A percentile compares a stretch with the other conserved stretches of the same genome.
Conservation (phyloP, 2,113 vertebrate species). For the Donacobius atricapilla region DNA sequence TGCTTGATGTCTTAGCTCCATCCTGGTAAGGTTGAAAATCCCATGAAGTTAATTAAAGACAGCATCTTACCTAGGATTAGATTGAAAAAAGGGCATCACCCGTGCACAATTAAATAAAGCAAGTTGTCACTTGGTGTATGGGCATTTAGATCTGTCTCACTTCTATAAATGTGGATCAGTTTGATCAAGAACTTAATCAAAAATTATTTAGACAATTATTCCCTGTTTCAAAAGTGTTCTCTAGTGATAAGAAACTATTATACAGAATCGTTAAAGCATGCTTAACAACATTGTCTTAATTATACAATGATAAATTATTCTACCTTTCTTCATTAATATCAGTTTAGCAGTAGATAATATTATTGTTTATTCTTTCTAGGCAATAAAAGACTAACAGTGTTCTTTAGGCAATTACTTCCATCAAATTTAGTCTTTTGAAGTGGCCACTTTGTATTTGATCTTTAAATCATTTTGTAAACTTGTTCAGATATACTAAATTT, state of each 20-base stretch:
- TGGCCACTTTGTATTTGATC: slow-evolving; percentile 54
- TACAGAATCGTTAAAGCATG: slow-evolving; percentile 72
- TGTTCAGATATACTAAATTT: slow-evolving; percentile 57
- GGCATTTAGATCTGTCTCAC: neutral
- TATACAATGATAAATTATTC: slow-evolving; percentile 75
- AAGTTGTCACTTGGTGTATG: neutral
- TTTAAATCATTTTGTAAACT: slow-evolving; percentile 57
- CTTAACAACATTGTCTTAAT: slow-evolving; percentile 73
- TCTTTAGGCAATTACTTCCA: slow-evolving; percentile 63
- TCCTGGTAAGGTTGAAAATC: neutral
- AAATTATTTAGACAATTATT: slow-evolving; percentile 61
- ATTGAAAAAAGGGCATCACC: neutral
- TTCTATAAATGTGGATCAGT: slow-evolving; percentile 41
- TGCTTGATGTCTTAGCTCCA: neutral
- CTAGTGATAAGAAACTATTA: slow-evolving; percentile 70
- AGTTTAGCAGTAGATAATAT: slow-evolving; percentile 67
- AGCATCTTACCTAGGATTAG: neutral
- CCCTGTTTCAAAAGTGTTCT: slow-evolving; percentile 67
- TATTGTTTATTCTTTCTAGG: slow-evolving; percentile 71
- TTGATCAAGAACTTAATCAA: slow-evolving; percentile 58
- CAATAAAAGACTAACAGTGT: slow-evolving; percentile 37
- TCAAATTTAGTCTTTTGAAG: slow-evolving; percentile 62
- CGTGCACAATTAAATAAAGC: neutral
- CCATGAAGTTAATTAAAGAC: neutral
- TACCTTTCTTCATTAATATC: slow-evolving; percentile 72